Evolutionary conservation across 2,888 invertebrate species (phyloP), one percentile per base, ranked within the genome.

Genomic region (Ochropacha duplaris): DNA sequence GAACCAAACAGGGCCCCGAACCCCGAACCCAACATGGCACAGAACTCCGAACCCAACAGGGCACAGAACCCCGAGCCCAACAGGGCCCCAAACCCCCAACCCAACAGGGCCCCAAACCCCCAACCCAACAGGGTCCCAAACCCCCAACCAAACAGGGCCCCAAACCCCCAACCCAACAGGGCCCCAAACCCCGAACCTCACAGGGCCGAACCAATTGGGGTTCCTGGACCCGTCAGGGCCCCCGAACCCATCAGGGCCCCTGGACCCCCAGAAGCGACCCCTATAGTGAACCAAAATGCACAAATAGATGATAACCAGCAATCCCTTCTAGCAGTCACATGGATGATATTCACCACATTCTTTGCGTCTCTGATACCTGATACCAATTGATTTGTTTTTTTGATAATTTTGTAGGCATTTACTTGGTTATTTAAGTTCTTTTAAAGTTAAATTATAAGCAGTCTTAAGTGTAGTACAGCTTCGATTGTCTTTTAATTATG

Each of bases 311-410:
- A 36, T 28, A 81, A 78, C 57, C 85, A 83, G 54, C 87, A 86
- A 26, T 91, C 93, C 0, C 86, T 96, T 61, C 88, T 97, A 64
- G 95, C 96, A 51, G 94, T 97, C 22, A 95, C 97, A 22, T 97
- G 97, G 96, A 97, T 97, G 79, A 97, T 99, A 86, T 95, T 99
- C 70, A 95, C 97, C 0, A 96, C 98, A 2, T 99, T 99, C 89
- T 98, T 99, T 84, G 96, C 98, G 11, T 99, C 99, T 0, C 93
- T 99, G 57, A 96, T 99, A 83, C 99, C 99, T 0, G 98, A 98
- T 79, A 96, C 96, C 68, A 98, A 90, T 63, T 86, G 83, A 63
- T 36, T 22, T 54, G 1, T 49, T 22, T 50, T 55, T 49, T 31
- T n/a, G 50, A 55, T 28, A 58, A 26, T 36, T 24, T 22, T 54